phyloP scores from a whole-genome alignment of 2,888 invertebrate genomes.

The Stenurella melanura region DNA sequence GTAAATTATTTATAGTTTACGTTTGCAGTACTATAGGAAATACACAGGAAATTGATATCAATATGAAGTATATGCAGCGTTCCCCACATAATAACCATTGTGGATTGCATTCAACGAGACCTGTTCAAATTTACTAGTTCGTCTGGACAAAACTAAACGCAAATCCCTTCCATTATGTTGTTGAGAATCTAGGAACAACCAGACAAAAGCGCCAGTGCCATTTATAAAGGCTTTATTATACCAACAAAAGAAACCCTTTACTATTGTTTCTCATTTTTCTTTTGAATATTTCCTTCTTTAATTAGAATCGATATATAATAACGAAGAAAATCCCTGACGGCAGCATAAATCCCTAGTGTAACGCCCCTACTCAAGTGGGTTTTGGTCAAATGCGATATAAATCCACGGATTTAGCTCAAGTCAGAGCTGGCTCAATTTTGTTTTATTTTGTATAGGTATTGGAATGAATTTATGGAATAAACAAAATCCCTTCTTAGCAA shows the following conservation, averaged over 20 bases:
- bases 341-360: conserved; percentile 14
- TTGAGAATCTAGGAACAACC: not conserved
- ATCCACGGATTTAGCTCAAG: not conserved
- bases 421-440: not conserved
- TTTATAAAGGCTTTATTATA: not conserved
- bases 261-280: conserved; percentile 5
- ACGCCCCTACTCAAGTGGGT: conserved; percentile 15
- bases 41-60: no score
- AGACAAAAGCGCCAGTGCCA: not conserved
- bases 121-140: not conserved
- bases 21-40: no score
- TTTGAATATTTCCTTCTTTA: conserved; percentile 2
- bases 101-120: not conserved
- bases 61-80: not conserved
- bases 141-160: conserved; percentile 3
- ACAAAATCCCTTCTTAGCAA: no score
- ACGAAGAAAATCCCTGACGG: conserved; percentile 19
- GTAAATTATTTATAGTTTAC: no score
- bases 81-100: not conserved
- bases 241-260: conserved; percentile 10
- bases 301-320: conserved; percentile 19
- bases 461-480: no score
- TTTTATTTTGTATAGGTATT: no score
- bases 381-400: conserved; percentile 9
- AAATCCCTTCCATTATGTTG: not conserved